phyloP scores from a whole-genome alignment of 2,797 vertebrate species.

The Crypturellus tataupa region DNA sequence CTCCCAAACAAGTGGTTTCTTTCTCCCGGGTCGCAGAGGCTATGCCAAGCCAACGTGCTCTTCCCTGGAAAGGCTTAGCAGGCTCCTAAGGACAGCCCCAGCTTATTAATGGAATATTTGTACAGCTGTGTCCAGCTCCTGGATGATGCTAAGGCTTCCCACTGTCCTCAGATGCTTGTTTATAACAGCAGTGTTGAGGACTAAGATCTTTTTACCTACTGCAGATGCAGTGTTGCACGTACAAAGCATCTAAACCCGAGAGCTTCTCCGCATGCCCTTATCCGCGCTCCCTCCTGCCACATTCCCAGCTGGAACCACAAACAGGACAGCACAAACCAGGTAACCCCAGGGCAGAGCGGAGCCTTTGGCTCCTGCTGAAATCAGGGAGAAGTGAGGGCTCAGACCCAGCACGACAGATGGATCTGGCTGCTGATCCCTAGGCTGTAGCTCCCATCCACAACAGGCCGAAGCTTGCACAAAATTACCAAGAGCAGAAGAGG shows the following conservation, averaged over 20 bases:
- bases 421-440: background rate
- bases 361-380: background rate
- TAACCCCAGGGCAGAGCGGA: background rate
- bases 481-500: background rate
- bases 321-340: background rate
- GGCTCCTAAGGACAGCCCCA: background rate
- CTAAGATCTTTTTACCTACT: background rate
- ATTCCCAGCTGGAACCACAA: background rate
- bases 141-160: background rate
- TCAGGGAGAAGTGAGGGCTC: background rate
- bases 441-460: background rate
- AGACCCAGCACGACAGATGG: background rate
- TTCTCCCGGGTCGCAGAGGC: rapidly evolving
- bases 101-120: background rate
- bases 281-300: background rate
- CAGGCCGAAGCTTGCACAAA: background rate
- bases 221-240: background rate
- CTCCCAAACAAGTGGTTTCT: background rate
- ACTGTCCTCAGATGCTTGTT: background rate
- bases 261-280: background rate
- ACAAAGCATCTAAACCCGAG: background rate
- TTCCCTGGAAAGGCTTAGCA: background rate
- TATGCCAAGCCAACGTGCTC: background rate
- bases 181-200: background rate
- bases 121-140: background rate